Conservation (phyloP, 1,140 invertebrate genomes). For the Zaprionus camerounensis region DNA sequence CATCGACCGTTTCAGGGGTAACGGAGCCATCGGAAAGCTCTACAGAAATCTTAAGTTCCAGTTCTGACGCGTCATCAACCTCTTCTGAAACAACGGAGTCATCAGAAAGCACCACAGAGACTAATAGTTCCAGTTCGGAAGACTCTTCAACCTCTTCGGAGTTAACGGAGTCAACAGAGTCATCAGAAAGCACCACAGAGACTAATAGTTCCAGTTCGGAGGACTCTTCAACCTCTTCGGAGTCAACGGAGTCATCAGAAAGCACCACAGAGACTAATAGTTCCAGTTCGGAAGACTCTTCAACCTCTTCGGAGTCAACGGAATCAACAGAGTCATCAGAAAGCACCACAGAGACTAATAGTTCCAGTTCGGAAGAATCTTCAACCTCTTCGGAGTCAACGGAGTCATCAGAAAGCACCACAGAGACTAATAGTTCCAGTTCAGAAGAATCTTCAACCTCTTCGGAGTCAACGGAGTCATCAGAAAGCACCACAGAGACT, state of each 20-base stretch:
- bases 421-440: constrained; percentile 2
- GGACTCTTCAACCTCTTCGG: neutral
- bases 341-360: neutral
- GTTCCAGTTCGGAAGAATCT: constrained; percentile 8
- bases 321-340: neutral
- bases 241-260: neutral
- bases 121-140: constrained; percentile 6
- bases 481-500: constrained; percentile 4
- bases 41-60: neutral
- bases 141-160: neutral
- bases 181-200: neutral
- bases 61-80: neutral
- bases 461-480: neutral
- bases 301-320: neutral
- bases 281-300: constrained; percentile 8
- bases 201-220: constrained; percentile 1
- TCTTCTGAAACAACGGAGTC: neutral
- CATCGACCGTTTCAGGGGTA: neutral
- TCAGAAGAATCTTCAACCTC: neutral
- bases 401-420: neutral
- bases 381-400: neutral
- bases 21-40: constrained; percentile 1
- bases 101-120: neutral
- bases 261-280: neutral
- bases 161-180: neutral